A percentile compares a stretch with the other conserved stretches of the same genome.
phyloP scores from a whole-genome alignment of 1,140 invertebrate genomes.

The Eulimnadia texana region DNA sequence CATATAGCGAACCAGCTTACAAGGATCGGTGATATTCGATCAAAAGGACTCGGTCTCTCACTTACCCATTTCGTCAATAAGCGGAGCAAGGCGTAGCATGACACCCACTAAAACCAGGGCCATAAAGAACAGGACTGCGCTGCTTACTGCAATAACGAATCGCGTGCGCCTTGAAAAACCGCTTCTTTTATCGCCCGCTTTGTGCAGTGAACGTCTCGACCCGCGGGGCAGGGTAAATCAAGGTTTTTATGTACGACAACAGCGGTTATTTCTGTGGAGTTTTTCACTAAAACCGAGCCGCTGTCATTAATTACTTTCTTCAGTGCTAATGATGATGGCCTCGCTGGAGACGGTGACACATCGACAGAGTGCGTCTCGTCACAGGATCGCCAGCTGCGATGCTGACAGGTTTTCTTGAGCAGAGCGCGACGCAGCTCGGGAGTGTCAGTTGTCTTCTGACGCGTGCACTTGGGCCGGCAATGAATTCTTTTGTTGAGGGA shows the following conservation, averaged over 20 bases:
- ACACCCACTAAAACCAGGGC: constrained; percentile 26
- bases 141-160: constrained; percentile 24
- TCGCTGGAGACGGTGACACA: neutral
- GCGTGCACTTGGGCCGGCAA: neutral
- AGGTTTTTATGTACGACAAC: neutral
- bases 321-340: neutral
- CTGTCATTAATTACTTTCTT: neutral
- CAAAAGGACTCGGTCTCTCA: neutral
- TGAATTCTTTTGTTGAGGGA: neutral
- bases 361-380: neutral
- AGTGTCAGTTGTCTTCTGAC: neutral
- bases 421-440: neutral
- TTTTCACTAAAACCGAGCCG: neutral
- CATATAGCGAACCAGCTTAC: too few relatives aligned
- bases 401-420: neutral
- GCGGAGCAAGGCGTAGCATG: constrained; percentile 26
- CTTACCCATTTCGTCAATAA: constrained; percentile 30
- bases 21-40: too few relatives aligned
- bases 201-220: neutral
- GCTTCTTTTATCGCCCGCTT: neutral
- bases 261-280: neutral
- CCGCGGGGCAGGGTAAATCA: neutral
- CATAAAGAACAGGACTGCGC: constrained; percentile 24
- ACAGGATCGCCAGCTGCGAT: constrained; percentile 7
- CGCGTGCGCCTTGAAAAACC: constrained; percentile 24